Conservation (phyloP, 1,140 invertebrate species). For the Scaptomyza pallida region DNA sequence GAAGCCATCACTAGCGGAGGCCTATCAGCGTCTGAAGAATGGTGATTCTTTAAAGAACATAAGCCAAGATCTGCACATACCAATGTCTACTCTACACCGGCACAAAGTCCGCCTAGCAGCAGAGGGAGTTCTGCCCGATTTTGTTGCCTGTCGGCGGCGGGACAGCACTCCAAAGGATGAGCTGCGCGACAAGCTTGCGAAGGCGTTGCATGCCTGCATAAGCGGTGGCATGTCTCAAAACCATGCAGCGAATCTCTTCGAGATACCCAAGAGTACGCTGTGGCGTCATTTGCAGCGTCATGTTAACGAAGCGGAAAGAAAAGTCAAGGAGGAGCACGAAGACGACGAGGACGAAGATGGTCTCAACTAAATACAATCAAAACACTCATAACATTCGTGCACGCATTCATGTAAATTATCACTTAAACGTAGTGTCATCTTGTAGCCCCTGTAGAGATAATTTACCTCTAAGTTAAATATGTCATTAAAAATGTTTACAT, state of each 20-base stretch:
- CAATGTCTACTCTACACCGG: constrained; percentile 86
- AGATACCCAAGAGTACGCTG: constrained; percentile 87
- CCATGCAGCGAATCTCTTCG: constrained; percentile 85
- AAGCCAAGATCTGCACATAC: constrained; percentile 85
- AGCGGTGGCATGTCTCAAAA: constrained; percentile 87
- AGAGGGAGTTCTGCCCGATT: constrained; percentile 85
- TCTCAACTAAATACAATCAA: constrained; percentile 42
- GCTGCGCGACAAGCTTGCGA: constrained; percentile 85
- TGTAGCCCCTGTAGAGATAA: constrained; percentile 14
- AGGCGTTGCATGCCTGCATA: constrained; percentile 86
- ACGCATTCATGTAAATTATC: constrained; percentile 22
- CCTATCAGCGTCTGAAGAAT: constrained; percentile 85
- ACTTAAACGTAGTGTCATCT: constrained; percentile 17
- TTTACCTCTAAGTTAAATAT: constrained; percentile 8
- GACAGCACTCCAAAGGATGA: constrained; percentile 85
- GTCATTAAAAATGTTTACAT: constrained; percentile 19
- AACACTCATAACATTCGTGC: constrained; percentile 17
- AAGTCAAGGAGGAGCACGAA: constrained; percentile 62
- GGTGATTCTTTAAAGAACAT: constrained; percentile 87
- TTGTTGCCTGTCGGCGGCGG: constrained; percentile 84
- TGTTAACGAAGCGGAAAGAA: constrained; percentile 49
- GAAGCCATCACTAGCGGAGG: constrained; percentile 85
- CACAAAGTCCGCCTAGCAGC: constrained; percentile 86
- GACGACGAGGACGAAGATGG: constrained; percentile 62
- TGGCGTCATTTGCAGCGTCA: constrained; percentile 86